Evolutionary conservation across 2,888 invertebrate species (phyloP).

Genomic region (Amphipyra tragopoginis): DNA sequence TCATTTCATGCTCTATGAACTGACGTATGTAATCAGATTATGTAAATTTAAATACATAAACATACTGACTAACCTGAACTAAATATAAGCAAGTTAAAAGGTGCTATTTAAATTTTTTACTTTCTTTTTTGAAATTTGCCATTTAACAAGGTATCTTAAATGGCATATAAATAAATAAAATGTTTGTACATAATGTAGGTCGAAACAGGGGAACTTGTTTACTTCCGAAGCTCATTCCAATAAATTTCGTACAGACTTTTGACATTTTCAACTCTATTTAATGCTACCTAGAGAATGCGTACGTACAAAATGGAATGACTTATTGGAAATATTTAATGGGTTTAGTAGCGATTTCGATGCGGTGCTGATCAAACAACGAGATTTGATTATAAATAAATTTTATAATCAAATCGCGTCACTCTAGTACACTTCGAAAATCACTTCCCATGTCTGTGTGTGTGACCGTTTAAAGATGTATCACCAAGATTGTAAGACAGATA

Average conservation of each 20-base stretch:
- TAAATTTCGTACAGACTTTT: not conserved
- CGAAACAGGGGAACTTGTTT: not conserved
- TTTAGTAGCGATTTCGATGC: conserved; percentile 4
- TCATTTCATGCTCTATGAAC: too few relatives aligned
- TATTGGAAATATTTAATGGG: conserved; percentile 2
- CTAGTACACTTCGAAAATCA: too few relatives aligned
- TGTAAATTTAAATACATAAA: too few relatives aligned
- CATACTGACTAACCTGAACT: too few relatives aligned
- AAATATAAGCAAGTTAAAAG: too few relatives aligned
- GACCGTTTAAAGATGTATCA: too few relatives aligned
- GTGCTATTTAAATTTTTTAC: not conserved
- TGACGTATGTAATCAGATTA: too few relatives aligned
- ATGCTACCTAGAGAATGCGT: not conserved
- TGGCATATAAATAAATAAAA: not conserved
- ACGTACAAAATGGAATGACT: not conserved
- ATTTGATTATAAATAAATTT: conserved; percentile 2
- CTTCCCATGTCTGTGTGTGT: too few relatives aligned
- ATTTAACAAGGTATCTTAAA: not conserved
- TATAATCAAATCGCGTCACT: too few relatives aligned
- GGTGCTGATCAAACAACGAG: conserved; percentile 9
- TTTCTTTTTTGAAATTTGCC: not conserved
- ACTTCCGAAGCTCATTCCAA: not conserved
- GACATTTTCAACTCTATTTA: conserved; percentile 7
- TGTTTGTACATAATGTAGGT: too few relatives aligned
- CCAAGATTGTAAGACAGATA: too few relatives aligned